Evolutionary conservation across 2,113 vertebrate species (phyloP), one percentile per base, ranked within the genome.

Genomic region (Oncorhynchus gorbuscha): DNA sequence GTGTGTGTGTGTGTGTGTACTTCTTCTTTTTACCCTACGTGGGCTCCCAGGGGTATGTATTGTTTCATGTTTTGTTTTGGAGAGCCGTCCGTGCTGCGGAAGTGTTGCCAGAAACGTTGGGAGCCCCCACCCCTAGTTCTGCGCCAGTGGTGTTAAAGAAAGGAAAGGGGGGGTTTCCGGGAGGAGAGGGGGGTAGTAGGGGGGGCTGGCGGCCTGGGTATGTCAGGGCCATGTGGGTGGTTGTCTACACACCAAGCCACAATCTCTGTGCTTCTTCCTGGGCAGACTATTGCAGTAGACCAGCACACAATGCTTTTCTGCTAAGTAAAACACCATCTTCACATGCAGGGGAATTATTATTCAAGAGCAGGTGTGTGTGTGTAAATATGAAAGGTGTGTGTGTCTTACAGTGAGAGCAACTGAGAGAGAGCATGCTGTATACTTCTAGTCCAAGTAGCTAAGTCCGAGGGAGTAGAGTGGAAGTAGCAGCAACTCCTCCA

Each of bases 21-120:
- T 8, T 78, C 84, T 88, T 86, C 28, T 87, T 81, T 85, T 82
- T 77, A 86, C 78, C 62, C 83, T 85, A 79, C 83, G 85, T 89
- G 86, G 88, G 89, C 89, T 61, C 87, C 87, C 85, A 84, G 85
- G 39, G 89, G 89, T 90, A 87, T 74, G 88, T 86, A 87, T 71
- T 73, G 88, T 87, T 87, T 71, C 49, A 71, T 73, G 87, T 73
- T 92, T 91, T 89, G 88, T 81, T 88, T 90, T 86, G 85, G 86
- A 84, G 84, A 80, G 86, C 83, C 87, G 84, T 79, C 87, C 83
- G 4, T 82, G 89, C 88, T 79, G 80, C 89, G 83, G 87, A 84
- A 82, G 91, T 76, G 91, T 92, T 91, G 89, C 93, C 91, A 92
- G 92, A 82, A 93, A 89, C 90, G 83, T 65, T 80, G 4, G 62